Base-by-base conservation (phyloP, 1,140 invertebrate genomes). In the Drosophila ambigua region DNA sequence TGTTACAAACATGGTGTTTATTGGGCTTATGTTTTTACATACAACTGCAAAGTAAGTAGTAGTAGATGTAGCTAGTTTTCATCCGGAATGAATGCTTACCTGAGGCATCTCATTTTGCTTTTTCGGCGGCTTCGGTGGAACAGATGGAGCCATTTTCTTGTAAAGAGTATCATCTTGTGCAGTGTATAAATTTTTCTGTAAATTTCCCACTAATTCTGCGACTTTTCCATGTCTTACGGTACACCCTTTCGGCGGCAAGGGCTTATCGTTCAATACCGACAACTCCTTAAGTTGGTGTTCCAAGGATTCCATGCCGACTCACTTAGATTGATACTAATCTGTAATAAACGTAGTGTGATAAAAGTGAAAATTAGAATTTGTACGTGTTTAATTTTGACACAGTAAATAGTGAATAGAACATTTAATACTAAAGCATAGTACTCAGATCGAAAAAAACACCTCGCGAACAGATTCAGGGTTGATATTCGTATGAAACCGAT, bases 51-150 rank as follows among this genome's bases (percentile, higher is more conserved):
- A 31, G 31, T 31, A 8, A 31, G 31, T n/a, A n/a, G 8, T 31
- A 3, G 8, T 24, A 24, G 23, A 4, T 31, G 31, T 31, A 31
- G 31, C 9, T 31, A 0, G 31, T 4, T 43, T 20, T 20, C 4
- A 26, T 1, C 41, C 0, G 35, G 23, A 16, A 4, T 23, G 8
- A n/a, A 26, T 24, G 28, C 2, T 11, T 61, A 83, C 80, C 77
- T 84, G 81, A 6, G 80, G 80, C 55, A 68, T 62, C 35, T 83
- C 72, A 46, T 13, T 49, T 16, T 31, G 11, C 39, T 62, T 83
- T 58, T 66, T 67, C 8, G 51, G 43, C 7, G 77, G 80, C 43
- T 83, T 83, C 6, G 80, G 80, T 48, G 80, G 80, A 62, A 77
- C 72, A 13, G 16, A 54, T 44, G 79, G 79, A 11, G 73, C 68